Evolutionary conservation across 2,797 vertebrate species (phyloP), one percentile per base, ranked within the genome.

Genomic region (Falco biarmicus): DNA sequence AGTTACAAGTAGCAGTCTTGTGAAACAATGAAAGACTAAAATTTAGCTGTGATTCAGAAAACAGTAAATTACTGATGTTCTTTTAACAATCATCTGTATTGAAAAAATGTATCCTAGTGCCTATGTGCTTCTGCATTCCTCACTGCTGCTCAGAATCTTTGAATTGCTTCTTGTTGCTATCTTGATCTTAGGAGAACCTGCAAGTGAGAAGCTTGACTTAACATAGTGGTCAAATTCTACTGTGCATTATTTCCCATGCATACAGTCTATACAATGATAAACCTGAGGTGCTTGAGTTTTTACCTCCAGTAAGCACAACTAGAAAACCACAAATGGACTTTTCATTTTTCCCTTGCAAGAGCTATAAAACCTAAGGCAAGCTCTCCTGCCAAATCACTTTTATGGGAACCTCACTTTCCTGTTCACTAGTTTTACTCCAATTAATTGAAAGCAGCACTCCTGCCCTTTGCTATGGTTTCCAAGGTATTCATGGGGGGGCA

Each of bases 361-460:
- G 31, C 57, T 71, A 24, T 95, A 96, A 95, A 97, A 83, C 14
- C 47, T 66, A 75, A 84, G 73, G 86, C 78, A 89, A 93, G 73
- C 61, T 16, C 19, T 80, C 59, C 53, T 91, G 92, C 94, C 93
- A 96, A 89, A 89, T 71, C 5, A 3, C 34, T 92, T 96, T 92
- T 95, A 90, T 71, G 34, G 25, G 71, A 89, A 91, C 47, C 26
- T 95, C 28, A 45, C 87, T 93, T 94, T 87, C 69, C 84, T 86
- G 57, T 91, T 96, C 94, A 92, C 92, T 91, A 73, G 81, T 93
- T 97, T 91, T 96, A 86, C 92, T 92, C 71, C 41, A 77, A 20
- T 76, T 94, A 96, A 92, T 93, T 95, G 92, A 95, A 78, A 96
- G 84, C 59, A 96, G 53, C 22, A 45, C 26, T 95, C 45, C 32